phyloP scores from a whole-genome alignment of 2,888 invertebrate genomes.

The Meliscaeva auricollis region DNA sequence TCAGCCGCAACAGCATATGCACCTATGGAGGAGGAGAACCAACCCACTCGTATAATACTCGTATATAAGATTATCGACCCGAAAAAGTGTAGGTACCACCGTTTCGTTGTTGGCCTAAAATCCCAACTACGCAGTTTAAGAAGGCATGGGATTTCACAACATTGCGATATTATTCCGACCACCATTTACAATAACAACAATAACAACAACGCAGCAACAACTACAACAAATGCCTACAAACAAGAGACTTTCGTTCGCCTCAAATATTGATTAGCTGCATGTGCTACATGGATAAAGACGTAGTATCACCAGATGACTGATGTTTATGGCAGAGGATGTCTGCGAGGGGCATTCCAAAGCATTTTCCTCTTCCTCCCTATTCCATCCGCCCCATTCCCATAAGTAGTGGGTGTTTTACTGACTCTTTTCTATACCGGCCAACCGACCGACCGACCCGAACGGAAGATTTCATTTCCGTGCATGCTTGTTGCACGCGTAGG shows the following conservation, averaged over 20 bases:
- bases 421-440: not conserved
- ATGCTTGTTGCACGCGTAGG: slow-evolving; percentile 68
- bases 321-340: slow-evolving; percentile 37
- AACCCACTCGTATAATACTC: slow-evolving; percentile 28
- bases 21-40: not conserved
- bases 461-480: slow-evolving; percentile 70
- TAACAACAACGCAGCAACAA: too few relatives aligned
- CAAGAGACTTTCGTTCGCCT: slow-evolving; percentile 34
- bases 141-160: slow-evolving; percentile 63
- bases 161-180: slow-evolving; percentile 60
- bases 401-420: slow-evolving; percentile 29
- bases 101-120: slow-evolving; percentile 33
- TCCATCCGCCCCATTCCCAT: too few relatives aligned
- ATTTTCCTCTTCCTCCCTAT: not conserved
- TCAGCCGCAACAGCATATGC: slow-evolving; percentile 28
- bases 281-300: slow-evolving; percentile 24
- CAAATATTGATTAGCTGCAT: slow-evolving; percentile 65
- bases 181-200: slow-evolving; percentile 8
- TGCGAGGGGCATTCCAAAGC: slow-evolving; percentile 32
- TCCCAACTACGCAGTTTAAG: slow-evolving; percentile 63
- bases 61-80: slow-evolving; percentile 56
- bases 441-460: slow-evolving; percentile 15
- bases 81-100: slow-evolving; percentile 50
- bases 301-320: slow-evolving; percentile 31
- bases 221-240: too few relatives aligned